Conservation (phyloP, 2,797 vertebrate species). For the Cygnus olor region DNA sequence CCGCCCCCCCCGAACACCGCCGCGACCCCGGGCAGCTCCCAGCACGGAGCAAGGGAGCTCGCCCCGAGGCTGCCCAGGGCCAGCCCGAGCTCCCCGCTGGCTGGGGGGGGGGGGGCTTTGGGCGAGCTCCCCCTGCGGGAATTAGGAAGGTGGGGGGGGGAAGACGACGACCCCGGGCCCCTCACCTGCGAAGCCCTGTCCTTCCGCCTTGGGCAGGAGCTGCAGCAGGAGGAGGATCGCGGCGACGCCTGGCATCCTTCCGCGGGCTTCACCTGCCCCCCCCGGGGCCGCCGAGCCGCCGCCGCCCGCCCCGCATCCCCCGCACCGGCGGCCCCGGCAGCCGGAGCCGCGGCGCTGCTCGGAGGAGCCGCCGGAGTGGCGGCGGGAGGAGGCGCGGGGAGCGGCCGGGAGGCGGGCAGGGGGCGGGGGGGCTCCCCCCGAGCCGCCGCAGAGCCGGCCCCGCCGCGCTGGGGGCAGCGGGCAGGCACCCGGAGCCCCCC, state of each 20-base stretch:
- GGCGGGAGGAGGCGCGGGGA: too few relatives aligned
- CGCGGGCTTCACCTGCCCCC: slow-evolving; percentile 78
- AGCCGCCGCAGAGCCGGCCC: too few relatives aligned
- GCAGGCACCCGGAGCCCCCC: too few relatives aligned
- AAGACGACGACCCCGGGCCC: too few relatives aligned
- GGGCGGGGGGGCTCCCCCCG: too few relatives aligned
- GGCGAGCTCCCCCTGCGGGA: neutral
- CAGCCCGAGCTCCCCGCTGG: too few relatives aligned
- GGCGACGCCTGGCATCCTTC: slow-evolving; percentile 79
- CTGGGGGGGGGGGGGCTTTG: too few relatives aligned
- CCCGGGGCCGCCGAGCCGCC: slow-evolving; percentile 66
- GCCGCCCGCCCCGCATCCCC: slow-evolving; percentile 26
- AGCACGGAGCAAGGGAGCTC: neutral
- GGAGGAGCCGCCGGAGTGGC: slow-evolving; percentile 26
- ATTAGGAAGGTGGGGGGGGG: too few relatives aligned
- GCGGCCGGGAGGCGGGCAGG: too few relatives aligned
- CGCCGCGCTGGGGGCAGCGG: too few relatives aligned
- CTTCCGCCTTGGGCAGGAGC: slow-evolving; percentile 70
- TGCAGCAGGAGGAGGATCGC: slow-evolving; percentile 75
- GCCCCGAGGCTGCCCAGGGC: neutral
- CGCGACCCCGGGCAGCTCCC: neutral
- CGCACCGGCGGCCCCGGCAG: slow-evolving; percentile 64
- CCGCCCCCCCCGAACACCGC: too few relatives aligned
- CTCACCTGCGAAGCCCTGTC: slow-evolving; percentile 79
- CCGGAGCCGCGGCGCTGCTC: slow-evolving; percentile 57